Conservation (phyloP, 2,797 vertebrate genomes). For the Pelodytes ibericus region DNA sequence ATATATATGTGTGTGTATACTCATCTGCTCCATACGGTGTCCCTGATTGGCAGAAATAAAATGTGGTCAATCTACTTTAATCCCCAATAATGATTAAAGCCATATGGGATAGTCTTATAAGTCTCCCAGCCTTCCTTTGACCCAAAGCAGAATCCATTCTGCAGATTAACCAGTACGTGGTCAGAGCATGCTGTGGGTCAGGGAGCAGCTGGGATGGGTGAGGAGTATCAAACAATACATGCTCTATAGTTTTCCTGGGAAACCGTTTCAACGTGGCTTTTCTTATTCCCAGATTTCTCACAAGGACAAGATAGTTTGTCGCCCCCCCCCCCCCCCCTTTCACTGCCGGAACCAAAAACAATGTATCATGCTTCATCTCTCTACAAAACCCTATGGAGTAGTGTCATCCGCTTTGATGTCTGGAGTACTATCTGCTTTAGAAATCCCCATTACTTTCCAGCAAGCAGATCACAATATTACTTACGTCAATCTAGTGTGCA, state of each 20-base stretch:
- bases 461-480: constrained; percentile 8
- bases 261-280: constrained; percentile 12
- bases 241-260: constrained; percentile 51
- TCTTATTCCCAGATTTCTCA: constrained; percentile 26
- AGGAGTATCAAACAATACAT: constrained; percentile 33
- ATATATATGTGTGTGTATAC: too few species aligned
- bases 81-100: constrained; percentile 14
- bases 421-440: constrained; percentile 15
- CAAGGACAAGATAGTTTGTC: constrained; percentile 6
- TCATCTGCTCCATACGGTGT: too few species aligned
- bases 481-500: constrained; percentile 2
- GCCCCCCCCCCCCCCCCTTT: neutral
- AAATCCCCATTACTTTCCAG: constrained; percentile 42
- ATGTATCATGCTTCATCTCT: constrained; percentile 35
- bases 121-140: constrained; percentile 35
- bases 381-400: constrained; percentile 1
- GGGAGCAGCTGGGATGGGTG: constrained; percentile 33
- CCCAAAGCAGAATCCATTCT: constrained; percentile 14
- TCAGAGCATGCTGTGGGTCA: constrained; percentile 42
- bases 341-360: constrained; percentile 27
- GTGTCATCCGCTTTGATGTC: constrained; percentile 32
- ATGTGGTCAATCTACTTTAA: too few species aligned
- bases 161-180: neutral
- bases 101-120: constrained; percentile 22
- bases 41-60: too few species aligned